A percentile compares a stretch with the other conserved stretches of the same genome.
phyloP scores from a whole-genome alignment of 2,797 vertebrate species.

The Sebastolobus alascanus region DNA sequence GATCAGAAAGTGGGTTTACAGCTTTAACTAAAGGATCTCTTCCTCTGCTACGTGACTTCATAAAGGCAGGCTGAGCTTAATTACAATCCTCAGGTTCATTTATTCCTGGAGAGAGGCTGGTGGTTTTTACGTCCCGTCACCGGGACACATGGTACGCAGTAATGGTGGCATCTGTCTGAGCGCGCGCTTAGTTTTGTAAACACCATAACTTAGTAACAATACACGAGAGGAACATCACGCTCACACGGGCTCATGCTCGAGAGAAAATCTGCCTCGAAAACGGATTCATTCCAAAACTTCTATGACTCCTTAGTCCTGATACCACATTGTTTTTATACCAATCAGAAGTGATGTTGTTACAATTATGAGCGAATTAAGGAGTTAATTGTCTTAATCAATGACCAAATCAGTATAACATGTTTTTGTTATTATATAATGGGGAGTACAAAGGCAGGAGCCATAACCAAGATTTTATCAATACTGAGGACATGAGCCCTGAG shows the following conservation, averaged over 20 bases:
- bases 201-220: constrained; percentile 20
- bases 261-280: not conserved
- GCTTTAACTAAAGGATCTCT: not conserved
- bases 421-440: not conserved
- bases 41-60: not conserved
- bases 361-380: not conserved
- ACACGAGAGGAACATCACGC: not conserved
- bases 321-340: not conserved
- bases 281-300: not conserved
- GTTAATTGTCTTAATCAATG: constrained; percentile 1
- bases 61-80: constrained; percentile 12
- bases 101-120: constrained; percentile 10
- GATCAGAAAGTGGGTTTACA: constrained; percentile 3
- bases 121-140: constrained; percentile 14
- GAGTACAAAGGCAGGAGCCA: not conserved
- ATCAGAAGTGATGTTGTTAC: not conserved
- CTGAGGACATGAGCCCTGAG: too few relatives aligned
- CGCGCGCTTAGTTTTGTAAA: constrained; percentile 13
- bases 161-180: constrained; percentile 18
- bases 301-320: not conserved
- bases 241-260: not conserved
- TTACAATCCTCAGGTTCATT: constrained; percentile 22
- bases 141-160: constrained; percentile 32
- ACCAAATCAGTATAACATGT: not conserved
- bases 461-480: too few relatives aligned